phyloP scores from a whole-genome alignment of 2,797 vertebrate genomes.

The Sebastes cheni region DNA sequence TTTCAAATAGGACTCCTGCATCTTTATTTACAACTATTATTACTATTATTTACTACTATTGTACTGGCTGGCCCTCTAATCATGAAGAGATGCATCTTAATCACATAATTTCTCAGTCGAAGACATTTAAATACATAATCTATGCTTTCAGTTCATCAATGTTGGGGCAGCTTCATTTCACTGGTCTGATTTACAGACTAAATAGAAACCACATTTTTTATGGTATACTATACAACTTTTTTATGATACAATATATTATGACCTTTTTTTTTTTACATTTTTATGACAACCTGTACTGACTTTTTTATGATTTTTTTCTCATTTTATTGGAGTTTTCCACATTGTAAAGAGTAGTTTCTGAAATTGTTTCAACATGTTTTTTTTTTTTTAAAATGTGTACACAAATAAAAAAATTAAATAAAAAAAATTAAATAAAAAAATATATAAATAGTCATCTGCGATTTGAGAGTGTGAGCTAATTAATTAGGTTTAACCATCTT shows the following conservation, averaged over 20 bases:
- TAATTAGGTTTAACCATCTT: neutral
- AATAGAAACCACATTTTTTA: neutral
- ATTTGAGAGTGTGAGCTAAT: too few relatives aligned
- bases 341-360: too few relatives aligned
- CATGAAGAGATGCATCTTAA: neutral
- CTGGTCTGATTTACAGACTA: neutral
- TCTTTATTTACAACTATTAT: neutral
- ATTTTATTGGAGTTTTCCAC: too few relatives aligned
- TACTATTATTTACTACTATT: neutral
- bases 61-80: neutral
- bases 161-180: neutral
- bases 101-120: neutral
- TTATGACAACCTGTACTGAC: too few relatives aligned
- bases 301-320: too few relatives aligned
- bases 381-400: too few relatives aligned
- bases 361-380: too few relatives aligned
- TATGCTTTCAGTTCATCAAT: neutral
- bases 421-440: too few relatives aligned
- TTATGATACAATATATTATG: too few relatives aligned
- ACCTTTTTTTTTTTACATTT: too few relatives aligned
- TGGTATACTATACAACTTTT: too few relatives aligned
- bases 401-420: too few relatives aligned
- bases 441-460: neutral
- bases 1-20: neutral
- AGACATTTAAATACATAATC: neutral